Base-by-base conservation (phyloP, 2,113 vertebrate species). In the Centropus unirufus region DNA sequence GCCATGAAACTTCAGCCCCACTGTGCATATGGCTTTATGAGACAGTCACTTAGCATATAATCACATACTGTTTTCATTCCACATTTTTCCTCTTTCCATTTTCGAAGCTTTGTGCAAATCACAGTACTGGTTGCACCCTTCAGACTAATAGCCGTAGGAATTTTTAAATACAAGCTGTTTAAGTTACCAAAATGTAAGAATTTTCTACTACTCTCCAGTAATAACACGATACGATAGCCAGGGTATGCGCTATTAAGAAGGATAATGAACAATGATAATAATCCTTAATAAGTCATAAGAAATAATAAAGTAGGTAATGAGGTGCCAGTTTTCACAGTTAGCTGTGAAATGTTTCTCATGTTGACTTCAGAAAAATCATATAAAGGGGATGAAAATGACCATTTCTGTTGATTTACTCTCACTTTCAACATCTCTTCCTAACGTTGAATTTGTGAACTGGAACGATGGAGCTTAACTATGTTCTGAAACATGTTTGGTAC, bases 271-370 rank as follows among this genome's bases (percentile, higher is more conserved):
- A 82, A 84, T 92, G 27, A 93, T 91, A 95, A 95, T 87, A 92
- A 93, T 68, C 36, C 77, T 89, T 95, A 96, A 82, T 84, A 91
- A 93, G 83, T 94, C 91, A 94, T 66, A 84, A 89, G 92, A 92
- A 96, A 95, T 94, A 90, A 93, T 94, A 85, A 95, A 93, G 73
- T 72, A 68, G 93, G 74, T 68, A 90, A 92, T 74, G 88, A 90
- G 83, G 83, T 96, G 83, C 49, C 86, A 87, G 83, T 92, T 96
- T 90, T 90, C 92, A 94, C 72, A 84, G 73, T 90, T 84, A 97
- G 73, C 86, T 83, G 66, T 89, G 90, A 89, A 87, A 89, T 87
- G 86, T 82, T 95, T 96, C 94, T 86, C 61, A 24, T 84, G 73
- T 59, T 72, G 85, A 82, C 52, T 76, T 83, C 72, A 92, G 88